phyloP scores from a whole-genome alignment of 2,888 invertebrate species.

The Tineola bisselliella region DNA sequence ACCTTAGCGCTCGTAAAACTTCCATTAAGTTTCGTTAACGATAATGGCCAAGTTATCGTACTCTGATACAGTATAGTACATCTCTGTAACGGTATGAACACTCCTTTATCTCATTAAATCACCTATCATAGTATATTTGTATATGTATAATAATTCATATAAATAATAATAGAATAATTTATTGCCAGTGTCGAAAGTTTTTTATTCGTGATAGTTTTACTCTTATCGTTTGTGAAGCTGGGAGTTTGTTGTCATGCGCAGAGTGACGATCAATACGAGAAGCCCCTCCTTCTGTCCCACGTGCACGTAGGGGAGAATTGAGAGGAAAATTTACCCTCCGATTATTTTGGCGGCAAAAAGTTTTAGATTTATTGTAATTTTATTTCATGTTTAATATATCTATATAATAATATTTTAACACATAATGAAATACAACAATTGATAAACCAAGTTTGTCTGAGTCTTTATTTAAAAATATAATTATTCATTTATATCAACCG shows the following conservation, averaged over 20 bases:
- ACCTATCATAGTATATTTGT: no score
- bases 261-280: slow-evolving; percentile 12
- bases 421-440: no score
- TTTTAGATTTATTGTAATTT: no score
- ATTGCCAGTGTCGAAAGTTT: neutral
- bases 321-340: slow-evolving; percentile 11
- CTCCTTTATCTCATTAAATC: no score
- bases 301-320: neutral
- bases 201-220: slow-evolving; percentile 11
- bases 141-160: no score
- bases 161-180: neutral
- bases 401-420: no score
- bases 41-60: no score
- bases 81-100: no score
- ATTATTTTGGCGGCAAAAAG: slow-evolving; percentile 10
- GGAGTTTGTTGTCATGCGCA: slow-evolving; percentile 3
- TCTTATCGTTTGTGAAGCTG: slow-evolving; percentile 4
- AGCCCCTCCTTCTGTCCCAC: neutral
- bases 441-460: no score
- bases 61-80: neutral
- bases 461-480: no score
- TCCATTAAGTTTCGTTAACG: slow-evolving; percentile 3
- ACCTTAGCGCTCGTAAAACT: neutral
- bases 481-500: neutral
- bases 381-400: no score